Evolutionary conservation across 2,797 vertebrate species (phyloP).

Genomic region (Cyprinella venusta): DNA sequence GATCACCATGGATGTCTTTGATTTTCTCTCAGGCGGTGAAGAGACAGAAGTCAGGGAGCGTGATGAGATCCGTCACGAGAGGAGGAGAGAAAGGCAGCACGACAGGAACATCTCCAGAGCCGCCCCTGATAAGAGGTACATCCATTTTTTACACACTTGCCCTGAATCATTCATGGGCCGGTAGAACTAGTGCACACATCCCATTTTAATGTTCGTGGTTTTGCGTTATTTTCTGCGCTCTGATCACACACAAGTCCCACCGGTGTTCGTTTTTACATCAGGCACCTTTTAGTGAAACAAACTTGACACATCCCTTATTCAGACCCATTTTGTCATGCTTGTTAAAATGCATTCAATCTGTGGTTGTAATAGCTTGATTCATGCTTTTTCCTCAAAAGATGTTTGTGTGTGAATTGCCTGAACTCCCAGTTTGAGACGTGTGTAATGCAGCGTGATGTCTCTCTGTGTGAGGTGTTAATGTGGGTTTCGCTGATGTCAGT

Average conservation of each 20-base stretch:
- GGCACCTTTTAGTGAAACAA: constrained; percentile 19
- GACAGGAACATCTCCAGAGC: constrained; percentile 95
- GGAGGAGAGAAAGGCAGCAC: constrained; percentile 94
- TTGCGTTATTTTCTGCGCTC: neutral
- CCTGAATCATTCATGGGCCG: constrained; percentile 66
- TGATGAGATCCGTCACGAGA: constrained; percentile 93
- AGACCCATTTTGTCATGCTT: neutral
- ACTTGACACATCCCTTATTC: neutral
- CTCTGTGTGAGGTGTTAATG: too few relatives aligned
- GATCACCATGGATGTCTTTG: neutral
- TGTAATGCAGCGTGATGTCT: neutral
- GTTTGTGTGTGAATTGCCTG: neutral
- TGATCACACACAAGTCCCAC: neutral
- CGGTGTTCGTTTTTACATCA: neutral
- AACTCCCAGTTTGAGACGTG: neutral
- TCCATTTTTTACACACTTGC: constrained; percentile 24
- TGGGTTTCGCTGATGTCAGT: neutral
- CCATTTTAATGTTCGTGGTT: neutral
- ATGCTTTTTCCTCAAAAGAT: constrained; percentile 18
- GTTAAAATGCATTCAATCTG: constrained; percentile 12
- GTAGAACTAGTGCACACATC: constrained; percentile 1
- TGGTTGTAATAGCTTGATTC: neutral
- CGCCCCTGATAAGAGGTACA: constrained; percentile 95
- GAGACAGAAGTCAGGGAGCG: constrained; percentile 91
- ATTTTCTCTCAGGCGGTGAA: constrained; percentile 78